Base-by-base conservation (phyloP, 2,888 invertebrate genomes). In the Lasioglossum pauxillum region DNA sequence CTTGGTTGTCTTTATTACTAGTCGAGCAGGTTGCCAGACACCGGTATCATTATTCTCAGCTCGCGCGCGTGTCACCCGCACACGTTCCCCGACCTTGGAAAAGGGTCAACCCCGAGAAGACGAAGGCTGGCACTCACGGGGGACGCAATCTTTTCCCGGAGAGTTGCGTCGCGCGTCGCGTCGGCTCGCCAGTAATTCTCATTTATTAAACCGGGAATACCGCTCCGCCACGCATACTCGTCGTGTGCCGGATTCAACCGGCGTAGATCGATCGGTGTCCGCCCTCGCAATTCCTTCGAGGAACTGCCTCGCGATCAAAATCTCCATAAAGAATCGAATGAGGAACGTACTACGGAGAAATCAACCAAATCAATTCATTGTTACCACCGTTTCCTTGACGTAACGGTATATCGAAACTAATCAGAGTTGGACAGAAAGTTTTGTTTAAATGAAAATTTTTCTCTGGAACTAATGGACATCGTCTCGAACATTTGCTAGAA, bases 121-220 rank as follows among this genome's bases (percentile, higher is more conserved):
- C 75, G 74, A 86, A 73, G 81, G 80, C 76, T 78, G 72, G 27
- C 60, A 60, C 53, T 53, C 49, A 10, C 27, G 35, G 14, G 49
- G 71, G 14, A 60, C 80, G 64, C 74, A 73, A 88, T 84, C 83
- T 84, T 85, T 77, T 75, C 60, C 74, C 10, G 19, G 53, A 35
- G 49, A 60, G 72, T 60, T 38, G 35, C 35, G 67, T 31, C 67
- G n/a, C 57, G 57, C 72, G 31, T 31, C 67, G 57, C 53, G 71
- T 53, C 35, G 80, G 73, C 73, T 80, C 71, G 84, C 84, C 64
- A 78, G 84, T 80, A 86, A 91, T 88, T 90, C 88, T 83, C 84
- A 88, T 87, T 91, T 89, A 87, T 87, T 86, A 89, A 90, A 89
- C 72, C 73, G 8, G 73, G 49, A 82, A 82, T 82, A 82, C 73